Evolutionary conservation across 2,797 vertebrate species (phyloP).

Genomic region (Mus minutoides): DNA sequence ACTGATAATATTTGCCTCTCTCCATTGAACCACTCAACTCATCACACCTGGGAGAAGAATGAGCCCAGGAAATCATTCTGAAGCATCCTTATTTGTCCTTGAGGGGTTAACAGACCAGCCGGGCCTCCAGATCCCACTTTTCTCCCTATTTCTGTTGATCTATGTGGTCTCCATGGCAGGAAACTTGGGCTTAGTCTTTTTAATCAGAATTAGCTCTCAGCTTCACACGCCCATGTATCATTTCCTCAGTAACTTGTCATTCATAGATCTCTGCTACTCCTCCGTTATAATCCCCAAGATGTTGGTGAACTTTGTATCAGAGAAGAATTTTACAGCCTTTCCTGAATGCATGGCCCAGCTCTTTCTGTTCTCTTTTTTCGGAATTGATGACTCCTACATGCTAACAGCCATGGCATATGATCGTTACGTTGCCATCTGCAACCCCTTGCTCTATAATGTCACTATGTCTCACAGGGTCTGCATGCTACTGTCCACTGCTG

Average conservation of each 20-base stretch:
- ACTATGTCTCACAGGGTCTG: conserved; percentile 70
- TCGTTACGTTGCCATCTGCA: conserved; percentile 71
- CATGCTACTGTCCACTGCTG: conserved; percentile 27
- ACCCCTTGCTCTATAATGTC: conserved; percentile 73
- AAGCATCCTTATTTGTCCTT: conserved; percentile 11
- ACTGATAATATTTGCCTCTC: not conserved
- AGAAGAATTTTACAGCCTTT: conserved; percentile 68
- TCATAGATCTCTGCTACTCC: conserved; percentile 74
- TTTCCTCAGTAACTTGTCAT: conserved; percentile 77
- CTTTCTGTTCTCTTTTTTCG: conserved; percentile 74
- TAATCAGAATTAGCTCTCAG: conserved; percentile 63
- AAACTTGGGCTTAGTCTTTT: conserved; percentile 70
- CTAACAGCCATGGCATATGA: conserved; percentile 72
- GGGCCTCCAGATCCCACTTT: conserved; percentile 54
- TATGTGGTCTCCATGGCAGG: conserved; percentile 58
- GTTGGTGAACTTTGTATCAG: conserved; percentile 67
- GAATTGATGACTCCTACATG: conserved; percentile 75
- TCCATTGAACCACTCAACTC: not conserved
- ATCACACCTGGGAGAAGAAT: not conserved
- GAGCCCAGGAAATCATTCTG: conserved; percentile 35
- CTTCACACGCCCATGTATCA: conserved; percentile 70
- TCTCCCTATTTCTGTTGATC: conserved; percentile 55
- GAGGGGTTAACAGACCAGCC: conserved; percentile 40
- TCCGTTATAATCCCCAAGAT: conserved; percentile 79
- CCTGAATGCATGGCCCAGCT: conserved; percentile 76